These are phyloP conservation scores for Saturnia japonica DNA, from an alignment of 2,888 invertebrate genomes.

Conservation along the genomic window DNA sequence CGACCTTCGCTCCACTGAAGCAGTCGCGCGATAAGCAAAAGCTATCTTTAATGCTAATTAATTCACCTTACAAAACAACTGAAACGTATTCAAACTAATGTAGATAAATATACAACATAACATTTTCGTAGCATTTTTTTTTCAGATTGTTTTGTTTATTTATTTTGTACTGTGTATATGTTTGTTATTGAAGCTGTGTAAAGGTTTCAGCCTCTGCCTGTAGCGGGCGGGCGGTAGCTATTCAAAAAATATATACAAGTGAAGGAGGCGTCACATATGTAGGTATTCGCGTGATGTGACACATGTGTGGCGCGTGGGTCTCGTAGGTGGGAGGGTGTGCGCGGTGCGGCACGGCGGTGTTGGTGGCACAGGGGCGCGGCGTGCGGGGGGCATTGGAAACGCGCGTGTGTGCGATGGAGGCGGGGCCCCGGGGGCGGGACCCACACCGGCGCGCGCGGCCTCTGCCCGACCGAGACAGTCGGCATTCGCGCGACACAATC, in stretches of 20 bases:
- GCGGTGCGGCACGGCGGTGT: slow-evolving; percentile 53
- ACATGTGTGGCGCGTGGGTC: slow-evolving; percentile 51
- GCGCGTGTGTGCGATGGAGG: slow-evolving; percentile 55
- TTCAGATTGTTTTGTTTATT: slow-evolving; percentile 3
- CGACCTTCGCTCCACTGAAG: slow-evolving; percentile 35
- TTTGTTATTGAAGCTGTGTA: background rate
- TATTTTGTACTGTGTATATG: slow-evolving; percentile 2
- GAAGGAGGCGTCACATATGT: slow-evolving; percentile 77
- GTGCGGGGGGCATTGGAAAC: slow-evolving; percentile 50
- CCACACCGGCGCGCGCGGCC: slow-evolving; percentile 53
- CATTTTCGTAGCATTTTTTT: slow-evolving; percentile 21
- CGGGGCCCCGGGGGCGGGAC: slow-evolving; percentile 70
- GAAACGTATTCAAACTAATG: slow-evolving; percentile 30
- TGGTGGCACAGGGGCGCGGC: slow-evolving; percentile 50
- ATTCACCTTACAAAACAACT: slow-evolving; percentile 28
- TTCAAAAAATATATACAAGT: slow-evolving; percentile 66
- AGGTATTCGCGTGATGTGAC: slow-evolving; percentile 69
- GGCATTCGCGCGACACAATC: slow-evolving; percentile 67
- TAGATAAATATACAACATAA: slow-evolving; percentile 23
- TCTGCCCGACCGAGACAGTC: slow-evolving; percentile 55
- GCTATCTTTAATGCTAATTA: slow-evolving; percentile 32
- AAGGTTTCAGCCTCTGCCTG: slow-evolving; percentile 23
- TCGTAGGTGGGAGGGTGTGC: slow-evolving; percentile 16
- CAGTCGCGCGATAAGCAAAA: slow-evolving; percentile 11
- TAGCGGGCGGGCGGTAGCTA: slow-evolving; percentile 51